These are phyloP conservation scores for Chirona hameri DNA, from an alignment of 2,888 invertebrate species.

Conservation along the genomic window DNA sequence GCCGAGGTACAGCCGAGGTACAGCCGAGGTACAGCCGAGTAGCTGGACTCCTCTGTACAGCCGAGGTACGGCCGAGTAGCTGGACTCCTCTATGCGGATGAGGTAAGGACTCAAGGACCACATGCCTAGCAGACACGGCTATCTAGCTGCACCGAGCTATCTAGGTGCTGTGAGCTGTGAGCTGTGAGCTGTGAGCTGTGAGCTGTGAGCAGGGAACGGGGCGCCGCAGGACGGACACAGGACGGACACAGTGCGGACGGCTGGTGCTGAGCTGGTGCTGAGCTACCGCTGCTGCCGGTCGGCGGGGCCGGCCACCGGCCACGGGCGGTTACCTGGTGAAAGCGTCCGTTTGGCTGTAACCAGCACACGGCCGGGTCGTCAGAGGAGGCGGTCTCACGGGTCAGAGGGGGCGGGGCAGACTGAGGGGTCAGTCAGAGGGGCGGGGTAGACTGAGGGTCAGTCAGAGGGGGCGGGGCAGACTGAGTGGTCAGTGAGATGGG, in stretches of 20 bases:
- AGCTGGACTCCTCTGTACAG: too few species aligned
- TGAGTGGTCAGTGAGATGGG: too few species aligned
- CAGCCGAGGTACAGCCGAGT: too few species aligned
- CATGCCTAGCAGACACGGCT: too few species aligned
- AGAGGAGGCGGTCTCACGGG: background rate
- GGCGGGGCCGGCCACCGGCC: background rate
- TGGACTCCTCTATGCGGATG: too few species aligned
- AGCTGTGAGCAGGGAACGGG: too few species aligned
- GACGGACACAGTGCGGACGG: background rate
- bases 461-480: background rate
- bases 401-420: background rate
- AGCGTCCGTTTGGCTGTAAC: constrained; percentile 4
- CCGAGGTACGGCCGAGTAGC: too few species aligned
- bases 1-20: too few species aligned
- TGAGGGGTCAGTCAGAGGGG: background rate
- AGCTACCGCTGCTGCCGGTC: background rate
- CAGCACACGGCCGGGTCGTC: background rate
- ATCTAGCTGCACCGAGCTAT: too few species aligned
- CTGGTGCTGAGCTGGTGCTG: background rate
- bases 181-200: too few species aligned
- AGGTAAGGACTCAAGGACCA: too few species aligned
- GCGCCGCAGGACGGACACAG: background rate
- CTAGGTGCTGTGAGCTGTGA: too few species aligned
- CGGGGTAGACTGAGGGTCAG: background rate
- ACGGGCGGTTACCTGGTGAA: constrained; percentile 1